A percentile compares a stretch with the other conserved stretches of the same genome.
Conservation (phyloP, 2,113 vertebrate species). For the Corvus moneduloides region DNA sequence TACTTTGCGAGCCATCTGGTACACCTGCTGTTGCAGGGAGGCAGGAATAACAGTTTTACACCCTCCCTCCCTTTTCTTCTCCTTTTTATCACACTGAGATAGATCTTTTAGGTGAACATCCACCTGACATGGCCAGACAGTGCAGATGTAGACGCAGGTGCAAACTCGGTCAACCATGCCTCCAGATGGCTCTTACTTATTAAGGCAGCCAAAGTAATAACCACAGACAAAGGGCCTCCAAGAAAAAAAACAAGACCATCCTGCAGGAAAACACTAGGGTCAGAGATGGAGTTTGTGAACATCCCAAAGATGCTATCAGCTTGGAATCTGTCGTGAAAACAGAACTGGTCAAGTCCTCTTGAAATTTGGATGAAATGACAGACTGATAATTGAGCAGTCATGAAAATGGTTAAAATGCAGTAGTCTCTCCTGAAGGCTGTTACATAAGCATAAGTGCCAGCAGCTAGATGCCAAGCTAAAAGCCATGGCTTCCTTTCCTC, state of each 20-base stretch:
- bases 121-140: conserved; percentile 60
- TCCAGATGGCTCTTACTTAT: conserved; percentile 67
- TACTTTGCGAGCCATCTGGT: conserved; percentile 66
- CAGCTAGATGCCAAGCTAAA: conserved; percentile 41
- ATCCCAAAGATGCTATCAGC: conserved; percentile 1
- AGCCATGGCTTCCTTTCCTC: conserved; percentile 31
- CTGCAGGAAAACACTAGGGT: conserved; percentile 20
- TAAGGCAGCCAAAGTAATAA: conserved; percentile 66
- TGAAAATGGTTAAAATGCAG: conserved; percentile 17
- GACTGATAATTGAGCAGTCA: conserved; percentile 4
- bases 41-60: conserved; percentile 50
- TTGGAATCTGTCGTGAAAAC: conserved; percentile 16
- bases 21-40: conserved; percentile 54
- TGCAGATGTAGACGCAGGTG: conserved; percentile 61
- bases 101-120: conserved; percentile 55
- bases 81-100: conserved; percentile 54
- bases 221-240: conserved; percentile 26
- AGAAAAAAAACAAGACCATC: background rate
- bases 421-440: background rate
- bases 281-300: background rate
- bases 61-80: conserved; percentile 39
- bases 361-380: conserved; percentile 24
- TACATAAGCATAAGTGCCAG: background rate
- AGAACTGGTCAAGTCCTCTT: background rate
- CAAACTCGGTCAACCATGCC: conserved; percentile 55